Conservation (phyloP, 1,140 invertebrate species). For the Zaprionus lachaisei region DNA sequence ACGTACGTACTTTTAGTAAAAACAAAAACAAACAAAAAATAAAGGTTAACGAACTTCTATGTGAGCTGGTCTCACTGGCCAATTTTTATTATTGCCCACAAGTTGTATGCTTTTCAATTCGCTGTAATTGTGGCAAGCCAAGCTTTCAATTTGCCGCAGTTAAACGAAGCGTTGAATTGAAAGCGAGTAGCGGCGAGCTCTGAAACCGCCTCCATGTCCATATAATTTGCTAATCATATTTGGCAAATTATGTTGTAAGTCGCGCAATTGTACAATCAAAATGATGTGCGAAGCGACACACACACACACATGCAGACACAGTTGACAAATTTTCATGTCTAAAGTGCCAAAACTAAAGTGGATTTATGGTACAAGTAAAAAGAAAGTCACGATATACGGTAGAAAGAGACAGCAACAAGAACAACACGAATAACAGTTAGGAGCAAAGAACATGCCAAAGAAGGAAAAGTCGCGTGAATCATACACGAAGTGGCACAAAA, state of each 20-base stretch:
- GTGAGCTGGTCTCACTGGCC: constrained; percentile 55
- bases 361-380: constrained; percentile 35
- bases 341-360: constrained; percentile 46
- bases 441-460: constrained; percentile 42
- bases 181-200: constrained; percentile 52
- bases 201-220: constrained; percentile 38
- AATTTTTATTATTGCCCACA: constrained; percentile 77
- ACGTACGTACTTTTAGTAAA: constrained; percentile 32
- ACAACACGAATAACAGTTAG: constrained; percentile 25
- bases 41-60: constrained; percentile 61
- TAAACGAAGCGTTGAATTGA: constrained; percentile 82
- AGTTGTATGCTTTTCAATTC: constrained; percentile 75
- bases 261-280: constrained; percentile 72
- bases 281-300: constrained; percentile 35
- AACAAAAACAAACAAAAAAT: constrained; percentile 40
- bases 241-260: constrained; percentile 81
- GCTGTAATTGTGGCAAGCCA: constrained; percentile 65
- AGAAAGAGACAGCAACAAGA: constrained; percentile 31
- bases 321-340: constrained; percentile 75
- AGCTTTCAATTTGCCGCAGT: constrained; percentile 80
- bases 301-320: constrained; percentile 18
- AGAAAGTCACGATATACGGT: constrained; percentile 58
- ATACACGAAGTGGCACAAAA: constrained; percentile 68
- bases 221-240: constrained; percentile 82
- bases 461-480: constrained; percentile 69